Conservation (phyloP, 2,888 invertebrate genomes). For the Tridacna gigas region DNA sequence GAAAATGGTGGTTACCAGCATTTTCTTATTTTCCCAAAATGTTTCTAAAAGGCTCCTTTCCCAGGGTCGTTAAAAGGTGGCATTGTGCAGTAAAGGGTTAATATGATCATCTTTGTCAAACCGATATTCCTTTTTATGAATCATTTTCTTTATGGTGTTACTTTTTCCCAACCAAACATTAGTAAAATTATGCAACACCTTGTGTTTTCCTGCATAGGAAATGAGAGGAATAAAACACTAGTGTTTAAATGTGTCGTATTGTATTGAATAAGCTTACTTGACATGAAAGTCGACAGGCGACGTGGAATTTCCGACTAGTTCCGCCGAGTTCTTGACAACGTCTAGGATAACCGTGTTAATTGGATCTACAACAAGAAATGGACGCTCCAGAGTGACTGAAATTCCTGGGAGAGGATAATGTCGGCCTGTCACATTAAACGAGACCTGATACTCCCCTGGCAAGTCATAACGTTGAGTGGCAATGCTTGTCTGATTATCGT, state of each 20-base stretch:
- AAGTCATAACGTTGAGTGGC: constrained; percentile 70
- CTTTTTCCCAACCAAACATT: too few species aligned
- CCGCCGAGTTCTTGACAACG: constrained; percentile 33
- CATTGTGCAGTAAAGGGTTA: too few species aligned
- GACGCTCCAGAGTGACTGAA: constrained; percentile 61
- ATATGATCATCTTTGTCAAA: too few species aligned
- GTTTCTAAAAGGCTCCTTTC: too few species aligned
- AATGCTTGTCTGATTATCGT: constrained; percentile 65
- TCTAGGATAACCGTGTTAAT: constrained; percentile 66
- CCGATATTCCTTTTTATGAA: too few species aligned
- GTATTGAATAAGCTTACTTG: constrained; percentile 50
- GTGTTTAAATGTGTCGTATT: neutral
- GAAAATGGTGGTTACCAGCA: too few species aligned
- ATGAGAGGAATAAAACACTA: too few species aligned
- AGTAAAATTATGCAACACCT: too few species aligned
- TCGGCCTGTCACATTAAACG: constrained; percentile 70
- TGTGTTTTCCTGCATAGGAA: too few species aligned
- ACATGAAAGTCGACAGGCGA: constrained; percentile 66
- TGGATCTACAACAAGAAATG: constrained; percentile 74
- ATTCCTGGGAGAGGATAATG: constrained; percentile 72
- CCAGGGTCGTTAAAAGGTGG: too few species aligned
- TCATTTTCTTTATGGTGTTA: too few species aligned
- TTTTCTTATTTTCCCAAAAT: too few species aligned
- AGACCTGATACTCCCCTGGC: constrained; percentile 71
- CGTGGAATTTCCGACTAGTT: constrained; percentile 48